Base-by-base conservation (phyloP, 2,113 vertebrate genomes). In the Tragelaphus scriptus region DNA sequence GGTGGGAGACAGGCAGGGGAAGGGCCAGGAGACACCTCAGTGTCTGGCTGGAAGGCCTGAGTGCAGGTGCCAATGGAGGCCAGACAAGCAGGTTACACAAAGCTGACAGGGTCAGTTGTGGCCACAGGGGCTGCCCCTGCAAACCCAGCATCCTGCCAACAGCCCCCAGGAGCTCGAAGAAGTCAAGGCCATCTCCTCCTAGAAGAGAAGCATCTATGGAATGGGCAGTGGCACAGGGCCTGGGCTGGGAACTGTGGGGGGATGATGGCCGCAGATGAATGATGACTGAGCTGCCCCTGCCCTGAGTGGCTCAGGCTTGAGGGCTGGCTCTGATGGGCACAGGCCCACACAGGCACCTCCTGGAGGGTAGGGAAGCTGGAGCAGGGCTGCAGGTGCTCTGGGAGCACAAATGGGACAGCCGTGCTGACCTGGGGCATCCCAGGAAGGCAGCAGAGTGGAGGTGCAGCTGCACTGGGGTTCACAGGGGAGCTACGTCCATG, bases 61-160 rank as follows among this genome's bases (percentile, higher is more conserved):
- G 12, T 5, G 0, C 23, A 6, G 47, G 16, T 1, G 14, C 36
- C 14, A 7, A 1, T 1, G 5, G 63, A 89, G 49, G 55, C 44
- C 55, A 26, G 26, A 16, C 32, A 21, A 25, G 44, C 15, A 30
- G 65, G 9, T 44, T 8, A 12, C 16, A 36, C 2, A 13, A 63
- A 44, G 32, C 17, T 0, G 0, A 17, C 1, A 8, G 10, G 3
- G 3, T 47, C 16, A 11, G 19, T 13, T 68, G 55, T 7, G 5
- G 17, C 44, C 23, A 10, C 3, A 4, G 15, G 7, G 49, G 10
- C 26, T 89, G 17, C 11, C 15, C 32, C 30, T 4, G 8, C 12
- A 75, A 84, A 56, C 63, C n/a, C 36, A 61, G 32, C 32, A 49
- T 44, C 85, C 81, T 59, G 68, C 58, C 30, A n/a, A 2, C 3